Percentiles rank a stretch among this genome's conserved stretches.
Conservation (phyloP, 2,797 vertebrate species). For the Acomys russatus region DNA sequence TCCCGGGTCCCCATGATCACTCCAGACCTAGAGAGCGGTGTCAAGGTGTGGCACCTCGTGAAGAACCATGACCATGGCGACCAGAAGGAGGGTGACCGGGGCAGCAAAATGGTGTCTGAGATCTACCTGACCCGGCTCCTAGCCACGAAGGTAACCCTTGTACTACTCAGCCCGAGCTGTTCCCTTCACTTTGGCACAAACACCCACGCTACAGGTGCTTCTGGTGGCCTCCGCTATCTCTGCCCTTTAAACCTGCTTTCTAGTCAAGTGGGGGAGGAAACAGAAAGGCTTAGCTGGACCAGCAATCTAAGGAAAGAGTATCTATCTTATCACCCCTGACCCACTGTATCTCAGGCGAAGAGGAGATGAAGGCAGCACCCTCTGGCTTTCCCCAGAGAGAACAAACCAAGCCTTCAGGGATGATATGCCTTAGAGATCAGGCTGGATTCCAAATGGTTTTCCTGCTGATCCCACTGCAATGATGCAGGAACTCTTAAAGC, state of each 20-base stretch:
- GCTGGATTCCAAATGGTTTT: neutral
- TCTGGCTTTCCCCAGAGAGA: neutral
- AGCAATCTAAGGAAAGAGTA: neutral
- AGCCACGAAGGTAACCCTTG: slow-evolving; percentile 94
- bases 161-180: neutral
- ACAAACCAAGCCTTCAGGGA: neutral
- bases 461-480: neutral
- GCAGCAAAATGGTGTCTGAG: slow-evolving; percentile 99
- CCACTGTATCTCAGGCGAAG: neutral
- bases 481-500: neutral
- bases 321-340: neutral
- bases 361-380: neutral
- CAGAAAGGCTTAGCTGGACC: neutral
- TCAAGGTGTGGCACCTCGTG: slow-evolving; percentile 99
- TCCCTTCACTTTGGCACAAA: neutral
- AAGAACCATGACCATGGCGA: slow-evolving; percentile 99
- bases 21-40: slow-evolving; percentile 97
- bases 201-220: accelerated
- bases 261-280: neutral
- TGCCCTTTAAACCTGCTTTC: neutral
- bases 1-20: slow-evolving; percentile 99
- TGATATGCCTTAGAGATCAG: too few relatives aligned
- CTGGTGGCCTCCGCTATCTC: neutral
- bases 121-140: slow-evolving; percentile 98
- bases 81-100: slow-evolving; percentile 98